Base-by-base conservation (phyloP, 1,140 invertebrate genomes). In the Bombus superbus region DNA sequence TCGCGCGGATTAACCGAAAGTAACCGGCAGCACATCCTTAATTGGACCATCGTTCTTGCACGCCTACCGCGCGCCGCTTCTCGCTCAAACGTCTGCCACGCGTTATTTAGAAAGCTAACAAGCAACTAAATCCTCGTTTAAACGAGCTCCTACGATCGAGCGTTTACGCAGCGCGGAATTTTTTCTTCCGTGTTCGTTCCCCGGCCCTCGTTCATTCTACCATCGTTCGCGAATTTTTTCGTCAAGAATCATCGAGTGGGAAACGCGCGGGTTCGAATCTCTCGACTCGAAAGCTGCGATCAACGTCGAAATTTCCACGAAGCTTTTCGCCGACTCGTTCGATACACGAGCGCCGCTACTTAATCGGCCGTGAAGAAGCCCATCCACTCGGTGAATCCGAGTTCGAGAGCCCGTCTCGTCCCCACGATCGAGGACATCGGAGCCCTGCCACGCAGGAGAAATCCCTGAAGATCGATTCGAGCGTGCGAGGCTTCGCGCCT, bases 21-120 rank as follows among this genome's bases (percentile, higher is more conserved):
- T 90, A 90, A 90, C 86, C 86, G 42, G 64, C 82, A 66, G 82
- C 86, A 85, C 79, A 88, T 89, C 77, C 88, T 90, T 90, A 90
- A 90, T 90, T 89, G 89, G 83, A 87, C 75, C 86, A 90, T 90
- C 88, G 86, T 85, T 89, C 88, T 88, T 85, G 57, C 78, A 80
- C 88, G 84, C 85, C 64, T 71, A 35, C 85, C 66, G 83, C 66
- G 47, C 47, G 5, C 18, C 18, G 47, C 47, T 53, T 53, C 18
- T 53, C 18, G 47, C 53, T 42, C 57, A 6, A 71, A 53, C 38
- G 40, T 78, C 59, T 69, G 66, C 72, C 74, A 42, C 75, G 79
- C 74, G 83, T 86, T 89, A 83, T 86, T 89, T 83, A 44, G 75
- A 81, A 89, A 89, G 79, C 88, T 89, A 78, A 80, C 84, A 81